Evolutionary conservation across 2,113 vertebrate species (phyloP).

Genomic region (Craseonycteris thonglongyai): DNA sequence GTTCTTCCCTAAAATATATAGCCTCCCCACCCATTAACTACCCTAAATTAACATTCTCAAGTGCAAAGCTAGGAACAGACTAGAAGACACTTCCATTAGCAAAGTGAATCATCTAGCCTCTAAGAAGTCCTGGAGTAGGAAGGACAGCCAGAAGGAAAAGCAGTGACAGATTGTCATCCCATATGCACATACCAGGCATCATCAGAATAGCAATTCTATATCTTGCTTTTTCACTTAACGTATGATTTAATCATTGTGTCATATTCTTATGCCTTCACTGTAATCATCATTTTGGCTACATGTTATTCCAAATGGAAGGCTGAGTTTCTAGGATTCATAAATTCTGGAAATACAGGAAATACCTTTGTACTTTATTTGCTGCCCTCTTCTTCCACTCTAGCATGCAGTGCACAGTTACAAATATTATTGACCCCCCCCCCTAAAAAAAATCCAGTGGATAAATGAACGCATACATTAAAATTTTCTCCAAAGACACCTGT

Average conservation of each 20-base stretch:
- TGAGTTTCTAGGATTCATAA: not conserved
- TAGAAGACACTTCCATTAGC: not conserved
- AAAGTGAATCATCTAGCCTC: not conserved
- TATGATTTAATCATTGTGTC: conserved; percentile 55
- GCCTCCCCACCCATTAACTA: not conserved
- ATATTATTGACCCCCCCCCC: not conserved
- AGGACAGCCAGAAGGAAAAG: conserved; percentile 23
- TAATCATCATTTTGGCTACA: conserved; percentile 23
- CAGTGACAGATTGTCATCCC: conserved; percentile 36
- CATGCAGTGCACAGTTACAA: not conserved
- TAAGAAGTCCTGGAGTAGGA: conserved; percentile 16
- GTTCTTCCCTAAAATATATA: not conserved
- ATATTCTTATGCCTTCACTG: conserved; percentile 37
- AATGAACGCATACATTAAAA: not conserved
- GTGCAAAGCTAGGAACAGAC: not conserved
- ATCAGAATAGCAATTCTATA: conserved; percentile 43
- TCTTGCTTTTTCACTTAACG: conserved; percentile 39
- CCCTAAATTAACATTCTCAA: not conserved
- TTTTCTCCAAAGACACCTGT: not conserved
- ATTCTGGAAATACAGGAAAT: not conserved
- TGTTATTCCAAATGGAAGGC: not conserved
- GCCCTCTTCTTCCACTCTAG: not conserved
- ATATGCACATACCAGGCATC: conserved; percentile 33
- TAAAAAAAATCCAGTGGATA: not conserved
- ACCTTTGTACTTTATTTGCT: not conserved